A percentile compares a stretch with the other conserved stretches of the same genome.
phyloP scores from a whole-genome alignment of 2,113 vertebrate species.

The Tachysurus fulvidraco region DNA sequence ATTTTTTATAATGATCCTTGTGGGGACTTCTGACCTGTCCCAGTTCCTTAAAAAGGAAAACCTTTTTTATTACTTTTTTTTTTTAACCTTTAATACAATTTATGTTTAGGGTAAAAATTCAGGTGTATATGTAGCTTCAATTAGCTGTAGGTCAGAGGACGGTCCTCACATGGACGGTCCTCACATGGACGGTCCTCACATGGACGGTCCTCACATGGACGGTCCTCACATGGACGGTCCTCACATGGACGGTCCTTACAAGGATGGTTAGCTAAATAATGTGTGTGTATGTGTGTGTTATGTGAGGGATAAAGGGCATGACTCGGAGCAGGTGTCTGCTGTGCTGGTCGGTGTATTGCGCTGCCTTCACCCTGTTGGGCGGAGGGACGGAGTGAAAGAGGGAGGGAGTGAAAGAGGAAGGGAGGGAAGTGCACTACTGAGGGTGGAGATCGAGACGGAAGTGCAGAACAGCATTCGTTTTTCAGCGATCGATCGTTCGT shows the following conservation, averaged over 20 bases:
- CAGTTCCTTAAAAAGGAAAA: background rate
- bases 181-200: background rate
- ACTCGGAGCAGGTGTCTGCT: slow-evolving; percentile 36
- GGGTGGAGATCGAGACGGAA: slow-evolving; percentile 37
- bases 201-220: background rate
- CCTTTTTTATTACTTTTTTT: too few relatives aligned
- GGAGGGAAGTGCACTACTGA: slow-evolving; percentile 41
- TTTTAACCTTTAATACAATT: background rate
- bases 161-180: background rate
- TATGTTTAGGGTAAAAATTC: background rate
- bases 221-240: background rate
- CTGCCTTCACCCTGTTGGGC: slow-evolving; percentile 28
- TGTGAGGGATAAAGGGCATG: slow-evolving; percentile 23
- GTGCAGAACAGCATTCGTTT: slow-evolving; percentile 13
- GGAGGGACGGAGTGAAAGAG: slow-evolving; percentile 14
- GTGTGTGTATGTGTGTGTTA: background rate
- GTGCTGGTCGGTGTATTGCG: slow-evolving; percentile 12
- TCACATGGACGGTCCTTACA: background rate
- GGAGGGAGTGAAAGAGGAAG: slow-evolving; percentile 30
- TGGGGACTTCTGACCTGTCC: background rate
- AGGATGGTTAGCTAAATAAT: too few relatives aligned
- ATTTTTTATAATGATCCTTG: background rate
- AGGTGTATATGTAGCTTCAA: background rate
- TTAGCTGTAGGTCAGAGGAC: background rate
- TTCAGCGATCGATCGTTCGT: background rate